Base-by-base conservation (phyloP, 2,888 invertebrate species). In the Choristoneura rosaceana region DNA sequence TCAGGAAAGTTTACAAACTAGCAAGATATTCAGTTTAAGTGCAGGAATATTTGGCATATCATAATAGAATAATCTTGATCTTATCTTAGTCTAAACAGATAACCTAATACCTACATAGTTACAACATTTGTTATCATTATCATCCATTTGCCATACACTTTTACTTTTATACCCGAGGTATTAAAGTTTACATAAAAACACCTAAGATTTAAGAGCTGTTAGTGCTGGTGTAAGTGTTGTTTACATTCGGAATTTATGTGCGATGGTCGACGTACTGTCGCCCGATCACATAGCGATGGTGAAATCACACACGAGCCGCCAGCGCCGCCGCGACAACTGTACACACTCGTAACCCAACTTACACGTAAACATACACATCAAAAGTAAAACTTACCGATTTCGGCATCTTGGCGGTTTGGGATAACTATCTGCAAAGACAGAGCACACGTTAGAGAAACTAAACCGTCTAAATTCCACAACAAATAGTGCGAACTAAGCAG, bases 331-430 rank as follows among this genome's bases (percentile, higher is more conserved):
- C 75, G 65, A 68, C 34, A 15, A 9, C 45, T 55, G 25, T 43
- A 41, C 69, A 34, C 58, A 63, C 38, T 67, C 60, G 75, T 75
- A 69, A 76, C 73, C 70, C 78, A 62, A 70, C 68, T 60, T 66
- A 70, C 71, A 55, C 12, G 33, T 69, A 67, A 68, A 70, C 73
- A 76, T 74, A 74, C 73, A 71, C 76, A 78, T 79, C 78, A 62
- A 38, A 33, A 34, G 41, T 10, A 2, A 63, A 78, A 95, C 95
- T 95, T 86, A 95, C 95, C 90, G 95, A 95, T 95, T 95, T 95
- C 90, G 95, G 95, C 95, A 95, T 95, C 90, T 95, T 95, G 94
- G 88, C 88, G 90, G 88, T 85, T 90, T 87, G 82, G 90, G 90
- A 90, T 92, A 86, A 89, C 91, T 88, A 94, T 94, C 94, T 94